Conservation (phyloP, 2,888 invertebrate genomes). For the Drosophila merina region DNA sequence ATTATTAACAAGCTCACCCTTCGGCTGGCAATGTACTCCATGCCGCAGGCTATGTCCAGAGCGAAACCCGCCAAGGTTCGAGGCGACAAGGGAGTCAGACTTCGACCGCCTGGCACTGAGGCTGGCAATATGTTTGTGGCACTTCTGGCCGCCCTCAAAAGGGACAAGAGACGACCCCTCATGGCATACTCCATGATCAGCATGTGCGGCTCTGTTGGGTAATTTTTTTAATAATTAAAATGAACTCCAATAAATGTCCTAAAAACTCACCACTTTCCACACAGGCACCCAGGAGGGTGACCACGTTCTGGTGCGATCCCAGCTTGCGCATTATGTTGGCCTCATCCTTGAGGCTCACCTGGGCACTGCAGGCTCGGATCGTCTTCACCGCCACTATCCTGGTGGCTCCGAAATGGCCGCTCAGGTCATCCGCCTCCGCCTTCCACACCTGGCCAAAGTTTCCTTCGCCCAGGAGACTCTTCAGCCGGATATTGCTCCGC, state of each 20-base stretch:
- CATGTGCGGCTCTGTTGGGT: conserved; percentile 90
- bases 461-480: conserved; percentile 92
- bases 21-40: conserved; percentile 92
- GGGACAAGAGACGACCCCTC: conserved; percentile 91
- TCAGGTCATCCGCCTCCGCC: conserved; percentile 92
- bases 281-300: conserved; percentile 92
- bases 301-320: conserved; percentile 92
- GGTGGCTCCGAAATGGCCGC: conserved; percentile 90
- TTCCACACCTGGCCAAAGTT: conserved; percentile 95
- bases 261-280: conserved; percentile 89
- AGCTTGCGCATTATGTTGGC: conserved; percentile 93
- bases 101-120: conserved; percentile 83
- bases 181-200: conserved; percentile 94
- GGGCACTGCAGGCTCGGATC: conserved; percentile 91
- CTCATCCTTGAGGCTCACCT: conserved; percentile 90
- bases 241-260: background rate
- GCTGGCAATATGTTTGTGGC: conserved; percentile 84
- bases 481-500: conserved; percentile 89
- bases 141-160: conserved; percentile 87
- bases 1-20: conserved; percentile 86
- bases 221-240: background rate
- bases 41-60: conserved; percentile 92
- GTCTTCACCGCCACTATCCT: conserved; percentile 94
- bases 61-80: conserved; percentile 92
- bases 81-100: conserved; percentile 83